Conservation (phyloP, 2,888 invertebrate species). For the Euphydryas editha region DNA sequence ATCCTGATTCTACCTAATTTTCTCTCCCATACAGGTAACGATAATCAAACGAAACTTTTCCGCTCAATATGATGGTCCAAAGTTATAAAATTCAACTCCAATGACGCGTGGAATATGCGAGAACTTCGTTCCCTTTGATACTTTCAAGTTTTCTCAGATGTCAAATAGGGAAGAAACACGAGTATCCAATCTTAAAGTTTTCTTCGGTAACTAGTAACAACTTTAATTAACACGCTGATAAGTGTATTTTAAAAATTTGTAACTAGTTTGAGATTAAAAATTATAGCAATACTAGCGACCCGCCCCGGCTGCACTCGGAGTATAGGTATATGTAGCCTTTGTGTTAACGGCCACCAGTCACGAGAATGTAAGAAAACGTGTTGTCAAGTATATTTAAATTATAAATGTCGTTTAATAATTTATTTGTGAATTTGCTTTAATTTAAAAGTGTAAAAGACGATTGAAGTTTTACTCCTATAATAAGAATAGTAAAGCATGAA, state of each 20-base stretch:
- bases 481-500: too few relatives aligned
- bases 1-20: neutral
- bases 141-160: conserved; percentile 23
- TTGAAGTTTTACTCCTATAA: too few relatives aligned
- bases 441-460: too few relatives aligned
- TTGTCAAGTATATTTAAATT: too few relatives aligned
- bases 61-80: conserved; percentile 19
- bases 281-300: too few relatives aligned
- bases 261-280: conserved; percentile 6
- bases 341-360: too few relatives aligned
- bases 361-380: too few relatives aligned
- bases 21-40: neutral
- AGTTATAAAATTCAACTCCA: conserved; percentile 39
- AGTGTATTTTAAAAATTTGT: neutral
- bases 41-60: conserved; percentile 17
- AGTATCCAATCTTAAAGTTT: conserved; percentile 21
- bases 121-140: conserved; percentile 36
- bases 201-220: neutral
- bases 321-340: too few relatives aligned
- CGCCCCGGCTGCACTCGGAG: too few relatives aligned
- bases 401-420: too few relatives aligned
- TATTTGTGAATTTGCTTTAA: too few relatives aligned
- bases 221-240: conserved; percentile 5
- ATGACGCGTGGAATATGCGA: conserved; percentile 43
- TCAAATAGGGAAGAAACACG: conserved; percentile 33